phyloP scores from a whole-genome alignment of 1,140 invertebrate genomes.

The Megathymus violae region DNA sequence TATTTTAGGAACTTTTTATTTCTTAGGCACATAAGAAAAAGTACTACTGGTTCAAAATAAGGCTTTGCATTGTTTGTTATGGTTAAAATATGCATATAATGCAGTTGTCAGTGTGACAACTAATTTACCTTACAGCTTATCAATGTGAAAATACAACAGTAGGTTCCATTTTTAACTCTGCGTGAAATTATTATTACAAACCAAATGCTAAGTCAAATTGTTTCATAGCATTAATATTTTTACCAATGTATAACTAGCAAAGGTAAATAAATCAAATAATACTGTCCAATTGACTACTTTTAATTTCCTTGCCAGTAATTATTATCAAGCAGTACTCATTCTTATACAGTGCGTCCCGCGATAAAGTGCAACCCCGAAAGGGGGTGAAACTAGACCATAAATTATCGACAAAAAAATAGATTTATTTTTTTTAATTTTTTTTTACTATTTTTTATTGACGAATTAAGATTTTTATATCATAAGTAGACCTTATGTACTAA shows the following conservation, averaged over 20 bases:
- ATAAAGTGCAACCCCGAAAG: no score
- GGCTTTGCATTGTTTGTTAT: constrained; percentile 54
- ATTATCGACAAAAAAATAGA: no score
- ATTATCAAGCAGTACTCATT: no score
- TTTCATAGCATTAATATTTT: constrained; percentile 82
- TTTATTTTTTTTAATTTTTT: no score
- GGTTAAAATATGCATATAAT: constrained; percentile 48
- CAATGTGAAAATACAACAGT: constrained; percentile 51
- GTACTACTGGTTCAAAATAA: constrained; percentile 71
- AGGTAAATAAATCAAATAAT: constrained; percentile 82
- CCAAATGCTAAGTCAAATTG: constrained; percentile 81
- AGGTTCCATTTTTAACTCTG: constrained; percentile 55
- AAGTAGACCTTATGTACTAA: no score
- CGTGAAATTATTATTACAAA: constrained; percentile 75
- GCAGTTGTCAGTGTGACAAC: constrained; percentile 44
- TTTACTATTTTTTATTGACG: no score
- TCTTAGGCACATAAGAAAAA: constrained; percentile 78
- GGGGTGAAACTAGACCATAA: no score
- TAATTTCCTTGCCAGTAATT: no score
- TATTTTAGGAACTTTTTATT: constrained; percentile 78
- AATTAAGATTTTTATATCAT: no score
- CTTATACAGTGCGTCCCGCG: no score
- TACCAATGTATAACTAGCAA: constrained; percentile 82
- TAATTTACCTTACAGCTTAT: constrained; percentile 48
- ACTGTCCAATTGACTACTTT: constrained; percentile 58